A percentile compares a stretch with the other conserved stretches of the same genome.
Evolutionary conservation across 2,797 vertebrate species (phyloP).

Genomic region (Gastrophryne carolinensis): DNA sequence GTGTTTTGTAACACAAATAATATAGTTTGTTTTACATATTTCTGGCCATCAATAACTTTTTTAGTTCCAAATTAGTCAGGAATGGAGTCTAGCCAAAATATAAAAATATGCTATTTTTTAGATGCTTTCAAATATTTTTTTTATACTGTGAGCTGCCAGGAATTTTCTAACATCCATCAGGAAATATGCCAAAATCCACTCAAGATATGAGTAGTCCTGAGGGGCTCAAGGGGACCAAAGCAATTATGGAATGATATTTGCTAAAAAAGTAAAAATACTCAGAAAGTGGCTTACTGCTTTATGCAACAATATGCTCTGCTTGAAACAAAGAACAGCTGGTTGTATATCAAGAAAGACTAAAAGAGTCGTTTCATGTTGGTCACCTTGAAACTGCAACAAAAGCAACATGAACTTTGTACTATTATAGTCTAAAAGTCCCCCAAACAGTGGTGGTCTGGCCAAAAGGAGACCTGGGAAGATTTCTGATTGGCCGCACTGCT

Average conservation of each 20-base stretch:
- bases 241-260: slow-evolving; percentile 2
- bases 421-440: no score
- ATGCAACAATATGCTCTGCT: no score
- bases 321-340: no score
- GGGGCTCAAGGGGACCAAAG: neutral
- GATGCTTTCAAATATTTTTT: neutral
- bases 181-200: slow-evolving; percentile 13
- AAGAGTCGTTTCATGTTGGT: no score
- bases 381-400: no score
- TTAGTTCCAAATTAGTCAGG: slow-evolving; percentile 19
- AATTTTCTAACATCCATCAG: slow-evolving; percentile 9
- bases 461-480: no score
- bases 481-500: no score
- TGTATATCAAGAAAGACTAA: no score
- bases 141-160: neutral
- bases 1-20: slow-evolving; percentile 11
- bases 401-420: no score
- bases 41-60: slow-evolving; percentile 16
- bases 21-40: slow-evolving; percentile 7
- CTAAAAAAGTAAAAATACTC: neutral
- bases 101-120: neutral
- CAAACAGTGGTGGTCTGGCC: no score
- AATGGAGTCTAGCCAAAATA: neutral
- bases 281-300: no score
- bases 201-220: neutral